Conservation (phyloP, 2,888 invertebrate species). For the Sinopyrophorus schimmeli region DNA sequence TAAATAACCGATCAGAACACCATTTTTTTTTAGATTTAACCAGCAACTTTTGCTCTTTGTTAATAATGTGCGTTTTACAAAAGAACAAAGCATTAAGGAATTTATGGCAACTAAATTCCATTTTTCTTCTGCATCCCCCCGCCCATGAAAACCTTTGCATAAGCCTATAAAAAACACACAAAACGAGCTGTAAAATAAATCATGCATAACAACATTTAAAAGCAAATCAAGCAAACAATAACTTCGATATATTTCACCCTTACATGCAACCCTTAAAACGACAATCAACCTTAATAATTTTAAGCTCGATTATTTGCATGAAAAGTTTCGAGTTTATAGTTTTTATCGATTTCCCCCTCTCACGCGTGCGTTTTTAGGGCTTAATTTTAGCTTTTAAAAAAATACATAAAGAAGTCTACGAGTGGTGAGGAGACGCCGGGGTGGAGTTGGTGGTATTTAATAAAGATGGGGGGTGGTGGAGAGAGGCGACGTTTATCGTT, state of each 20-base stretch:
- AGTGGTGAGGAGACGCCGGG: conserved; percentile 1
- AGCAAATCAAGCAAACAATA: not conserved
- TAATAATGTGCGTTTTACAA: too few relatives aligned
- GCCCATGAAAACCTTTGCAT: too few relatives aligned
- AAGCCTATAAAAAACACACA: too few relatives aligned
- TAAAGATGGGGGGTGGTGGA: conserved; percentile 8
- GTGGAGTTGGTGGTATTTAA: conserved; percentile 16
- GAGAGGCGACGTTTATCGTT: conserved; percentile 8
- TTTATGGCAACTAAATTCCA: too few relatives aligned
- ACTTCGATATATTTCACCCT: conserved; percentile 1
- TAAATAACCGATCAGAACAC: too few relatives aligned
- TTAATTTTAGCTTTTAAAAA: too few relatives aligned
- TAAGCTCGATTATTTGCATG: conserved; percentile 11
- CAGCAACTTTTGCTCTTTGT: too few relatives aligned
- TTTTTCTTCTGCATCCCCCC: too few relatives aligned
- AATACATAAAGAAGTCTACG: too few relatives aligned
- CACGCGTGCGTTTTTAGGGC: not conserved
- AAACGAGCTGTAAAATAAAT: conserved; percentile 6
- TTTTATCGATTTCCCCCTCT: not conserved
- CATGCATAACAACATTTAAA: not conserved
- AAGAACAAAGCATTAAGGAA: too few relatives aligned
- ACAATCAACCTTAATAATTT: conserved; percentile 7
- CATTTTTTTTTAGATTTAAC: too few relatives aligned
- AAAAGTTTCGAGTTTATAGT: conserved; percentile 14
- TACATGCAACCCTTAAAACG: conserved; percentile 2